Percentiles rank a stretch among this genome's conserved stretches.
Evolutionary conservation across 2,113 vertebrate genomes (phyloP).

Genomic region (Atrichornis clamosus): DNA sequence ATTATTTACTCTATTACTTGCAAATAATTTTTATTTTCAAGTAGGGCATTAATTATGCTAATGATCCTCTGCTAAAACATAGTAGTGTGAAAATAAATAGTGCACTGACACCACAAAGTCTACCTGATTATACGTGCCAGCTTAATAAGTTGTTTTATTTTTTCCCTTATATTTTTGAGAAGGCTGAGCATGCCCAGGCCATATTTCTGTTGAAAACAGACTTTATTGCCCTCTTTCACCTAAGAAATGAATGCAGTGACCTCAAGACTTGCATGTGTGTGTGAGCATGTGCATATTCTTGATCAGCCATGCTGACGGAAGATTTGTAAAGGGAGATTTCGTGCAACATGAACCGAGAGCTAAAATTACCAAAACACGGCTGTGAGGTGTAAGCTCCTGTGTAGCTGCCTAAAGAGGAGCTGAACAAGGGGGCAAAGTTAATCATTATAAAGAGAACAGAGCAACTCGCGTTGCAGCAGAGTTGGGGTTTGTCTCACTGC

Average conservation of each 20-base stretch:
- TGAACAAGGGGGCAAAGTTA: conserved; percentile 3
- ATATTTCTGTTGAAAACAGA: background rate
- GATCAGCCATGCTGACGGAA: background rate
- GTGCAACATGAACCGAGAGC: background rate
- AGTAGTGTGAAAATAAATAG: background rate
- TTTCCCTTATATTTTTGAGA: background rate
- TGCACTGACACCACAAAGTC: background rate
- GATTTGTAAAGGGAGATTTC: background rate
- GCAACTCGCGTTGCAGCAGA: background rate
- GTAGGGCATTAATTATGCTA: background rate
- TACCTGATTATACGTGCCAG: background rate
- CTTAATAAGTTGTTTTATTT: background rate
- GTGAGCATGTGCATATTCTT: background rate
- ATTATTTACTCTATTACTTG: background rate
- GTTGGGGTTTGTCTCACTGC: background rate
- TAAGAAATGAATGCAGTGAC: background rate
- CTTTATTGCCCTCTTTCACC: background rate
- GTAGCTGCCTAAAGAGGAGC: background rate
- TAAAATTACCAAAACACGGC: background rate
- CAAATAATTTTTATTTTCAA: background rate
- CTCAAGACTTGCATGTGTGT: background rate
- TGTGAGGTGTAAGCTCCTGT: background rate
- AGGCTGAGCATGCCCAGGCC: rapidly evolving
- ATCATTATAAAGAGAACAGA: background rate
- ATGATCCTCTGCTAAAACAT: background rate